These are phyloP conservation scores for Drosophila bifasciata DNA, from an alignment of 1,140 invertebrate genomes.

Conservation along the genomic window DNA sequence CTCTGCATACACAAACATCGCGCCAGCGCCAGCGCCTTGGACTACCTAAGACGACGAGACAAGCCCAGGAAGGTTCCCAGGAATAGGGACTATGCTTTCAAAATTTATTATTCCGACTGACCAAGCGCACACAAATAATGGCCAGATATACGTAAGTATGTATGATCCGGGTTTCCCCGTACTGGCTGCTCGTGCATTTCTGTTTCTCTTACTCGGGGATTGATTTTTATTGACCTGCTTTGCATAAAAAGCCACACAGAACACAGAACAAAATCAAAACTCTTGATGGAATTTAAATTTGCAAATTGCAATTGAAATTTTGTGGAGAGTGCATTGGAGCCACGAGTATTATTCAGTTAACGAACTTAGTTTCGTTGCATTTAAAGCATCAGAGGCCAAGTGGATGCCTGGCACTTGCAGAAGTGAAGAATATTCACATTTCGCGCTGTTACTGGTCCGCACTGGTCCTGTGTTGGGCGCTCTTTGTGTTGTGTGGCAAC, in stretches of 20 bases:
- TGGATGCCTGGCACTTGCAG: slow-evolving; percentile 40
- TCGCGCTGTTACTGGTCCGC: slow-evolving; percentile 12
- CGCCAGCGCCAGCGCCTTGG: no score
- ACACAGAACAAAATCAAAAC: neutral
- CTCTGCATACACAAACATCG: slow-evolving; percentile 9
- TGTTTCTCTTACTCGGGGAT: slow-evolving; percentile 27
- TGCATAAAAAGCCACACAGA: slow-evolving; percentile 34
- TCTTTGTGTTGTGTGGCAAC: slow-evolving; percentile 13
- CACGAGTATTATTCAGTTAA: slow-evolving; percentile 5
- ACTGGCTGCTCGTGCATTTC: slow-evolving; percentile 43
- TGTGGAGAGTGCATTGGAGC: no score
- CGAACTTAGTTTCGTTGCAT: slow-evolving; percentile 17
- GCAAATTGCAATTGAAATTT: slow-evolving; percentile 28
- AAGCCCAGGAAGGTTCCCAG: no score
- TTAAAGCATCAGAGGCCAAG: slow-evolving; percentile 29
- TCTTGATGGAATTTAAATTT: slow-evolving; percentile 9
- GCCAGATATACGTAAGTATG: neutral
- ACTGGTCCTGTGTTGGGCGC: neutral
- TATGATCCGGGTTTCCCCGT: no score
- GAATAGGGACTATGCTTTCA: no score
- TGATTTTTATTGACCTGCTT: slow-evolving; percentile 30
- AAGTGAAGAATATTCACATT: slow-evolving; percentile 51
- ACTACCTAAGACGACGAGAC: no score
- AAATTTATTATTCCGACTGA: slow-evolving; percentile 15
- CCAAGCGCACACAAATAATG: slow-evolving; percentile 32